Evolutionary conservation across 2,797 vertebrate genomes (phyloP), one percentile per base, ranked within the genome.

Genomic region (Eupleurogrammus muticus): DNA sequence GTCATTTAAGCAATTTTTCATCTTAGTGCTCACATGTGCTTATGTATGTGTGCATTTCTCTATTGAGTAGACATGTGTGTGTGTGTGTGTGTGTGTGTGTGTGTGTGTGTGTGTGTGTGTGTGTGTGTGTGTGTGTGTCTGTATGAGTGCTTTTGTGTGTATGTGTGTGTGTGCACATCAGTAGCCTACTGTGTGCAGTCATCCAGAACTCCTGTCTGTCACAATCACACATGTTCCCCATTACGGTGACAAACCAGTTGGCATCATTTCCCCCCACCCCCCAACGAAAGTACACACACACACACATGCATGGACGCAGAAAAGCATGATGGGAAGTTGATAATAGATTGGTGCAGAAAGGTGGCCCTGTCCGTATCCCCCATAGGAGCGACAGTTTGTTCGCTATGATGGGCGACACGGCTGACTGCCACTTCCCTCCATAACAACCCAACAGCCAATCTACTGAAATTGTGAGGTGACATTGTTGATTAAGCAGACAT

Each of bases 221-320:
- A 91, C 87, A 87, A 82, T 85, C 89, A 80, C 84, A 90, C 89
- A 81, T 89, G 86, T 90, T 90, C 55, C 62, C 76, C 80, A 90
- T 93, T 90, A 90, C 83, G 66, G 82, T 81, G 82, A 90, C 87
- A 92, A 91, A 87, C 87, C 77, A 83, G 82, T 74, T 87, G 86
- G 91, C 87, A 88, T 84, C 66, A 81, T 84, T 77, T 73, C 64
- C 79, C 50, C 34, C 47, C 60, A 48, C 38, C n/a, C n/a, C n/a
- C n/a, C n/a, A n/a, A n/a, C n/a, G n/a, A n/a, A 32, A 57, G 49
- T 48, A 67, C 51, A 68, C 7, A 62, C 5, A 70, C 46, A 76
- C 51, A 48, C 66, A 71, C 75, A 68, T 48, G 52, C 80, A 71
- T 12, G 10, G 63, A 44, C 66, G 49, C 46, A 51, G 19, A 62